phyloP scores from a whole-genome alignment of 2,113 vertebrate genomes.

The Clarias magur region DNA sequence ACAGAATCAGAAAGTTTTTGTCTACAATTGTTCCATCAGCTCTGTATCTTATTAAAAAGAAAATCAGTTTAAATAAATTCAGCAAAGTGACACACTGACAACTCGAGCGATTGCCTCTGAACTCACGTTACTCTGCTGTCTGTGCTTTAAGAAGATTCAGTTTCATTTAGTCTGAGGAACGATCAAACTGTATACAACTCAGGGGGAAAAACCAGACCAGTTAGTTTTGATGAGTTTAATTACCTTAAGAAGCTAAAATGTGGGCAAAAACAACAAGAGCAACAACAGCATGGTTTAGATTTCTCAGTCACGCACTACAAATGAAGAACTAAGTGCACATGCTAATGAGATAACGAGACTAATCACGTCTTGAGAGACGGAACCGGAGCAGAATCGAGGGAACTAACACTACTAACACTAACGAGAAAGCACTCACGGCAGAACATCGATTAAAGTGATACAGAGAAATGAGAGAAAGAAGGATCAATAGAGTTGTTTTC shows the following conservation, averaged over 20 bases:
- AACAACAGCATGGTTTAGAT: background rate
- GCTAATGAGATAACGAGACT: background rate
- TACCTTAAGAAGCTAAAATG: background rate
- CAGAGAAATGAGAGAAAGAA: slow-evolving; percentile 45
- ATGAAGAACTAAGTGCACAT: background rate
- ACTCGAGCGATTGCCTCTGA: background rate
- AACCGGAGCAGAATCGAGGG: background rate
- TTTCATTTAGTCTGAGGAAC: background rate
- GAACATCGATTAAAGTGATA: slow-evolving; percentile 8
- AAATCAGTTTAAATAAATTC: background rate
- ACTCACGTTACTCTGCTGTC: background rate
- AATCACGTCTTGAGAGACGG: background rate
- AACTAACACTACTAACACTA: background rate
- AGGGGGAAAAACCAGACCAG: background rate
- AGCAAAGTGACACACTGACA: background rate
- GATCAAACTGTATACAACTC: background rate
- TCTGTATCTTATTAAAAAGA: background rate
- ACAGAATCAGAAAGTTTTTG: too few relatives aligned
- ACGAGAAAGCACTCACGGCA: background rate
- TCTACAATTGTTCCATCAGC: background rate
- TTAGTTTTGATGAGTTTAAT: background rate
- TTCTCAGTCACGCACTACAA: background rate
- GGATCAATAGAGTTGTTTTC: slow-evolving; percentile 41
- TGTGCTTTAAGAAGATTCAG: background rate
- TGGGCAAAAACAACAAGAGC: background rate